A percentile compares a stretch with the other conserved stretches of the same genome.
Conservation (phyloP, 1,140 invertebrate genomes). For the Camponotus floridanus region DNA sequence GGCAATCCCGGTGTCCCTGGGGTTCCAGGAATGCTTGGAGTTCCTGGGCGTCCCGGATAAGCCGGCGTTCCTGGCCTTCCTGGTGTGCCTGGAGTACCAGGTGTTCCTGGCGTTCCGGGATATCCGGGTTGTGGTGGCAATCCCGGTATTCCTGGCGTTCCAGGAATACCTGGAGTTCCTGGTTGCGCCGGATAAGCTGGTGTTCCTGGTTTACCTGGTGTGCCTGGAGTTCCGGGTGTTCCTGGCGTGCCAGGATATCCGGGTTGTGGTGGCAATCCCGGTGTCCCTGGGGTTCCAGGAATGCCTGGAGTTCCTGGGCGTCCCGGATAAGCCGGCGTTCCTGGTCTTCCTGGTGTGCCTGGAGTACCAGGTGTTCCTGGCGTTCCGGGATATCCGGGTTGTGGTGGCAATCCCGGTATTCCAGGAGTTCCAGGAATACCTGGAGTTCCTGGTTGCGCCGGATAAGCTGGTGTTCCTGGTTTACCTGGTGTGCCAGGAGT, state of each 20-base stretch:
- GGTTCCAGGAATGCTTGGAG: not conserved
- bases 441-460: too few species aligned
- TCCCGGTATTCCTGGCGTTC: too few species aligned
- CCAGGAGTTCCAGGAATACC: not conserved
- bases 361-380: not conserved
- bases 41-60: not conserved
- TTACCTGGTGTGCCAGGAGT: slow-evolving; percentile 79
- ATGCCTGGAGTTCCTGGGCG: not conserved
- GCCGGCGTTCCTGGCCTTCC: slow-evolving; percentile 82
- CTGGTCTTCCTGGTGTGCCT: slow-evolving; percentile 82
- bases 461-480: slow-evolving; percentile 74
- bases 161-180: too few species aligned
- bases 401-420: not conserved
- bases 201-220: too few species aligned
- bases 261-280: slow-evolving; percentile 13
- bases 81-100: slow-evolving; percentile 52
- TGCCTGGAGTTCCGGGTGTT: slow-evolving; percentile 12
- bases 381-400: slow-evolving; percentile 75
- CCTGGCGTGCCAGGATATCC: slow-evolving; percentile 79
- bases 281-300: slow-evolving; percentile 12
- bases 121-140: slow-evolving; percentile 68
- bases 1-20: slow-evolving; percentile 34
- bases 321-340: slow-evolving; percentile 24
- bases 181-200: slow-evolving; percentile 33
- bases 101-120: slow-evolving; percentile 55